Evolutionary conservation across 2,797 vertebrate genomes (phyloP).

Genomic region (Labeo calbasu): DNA sequence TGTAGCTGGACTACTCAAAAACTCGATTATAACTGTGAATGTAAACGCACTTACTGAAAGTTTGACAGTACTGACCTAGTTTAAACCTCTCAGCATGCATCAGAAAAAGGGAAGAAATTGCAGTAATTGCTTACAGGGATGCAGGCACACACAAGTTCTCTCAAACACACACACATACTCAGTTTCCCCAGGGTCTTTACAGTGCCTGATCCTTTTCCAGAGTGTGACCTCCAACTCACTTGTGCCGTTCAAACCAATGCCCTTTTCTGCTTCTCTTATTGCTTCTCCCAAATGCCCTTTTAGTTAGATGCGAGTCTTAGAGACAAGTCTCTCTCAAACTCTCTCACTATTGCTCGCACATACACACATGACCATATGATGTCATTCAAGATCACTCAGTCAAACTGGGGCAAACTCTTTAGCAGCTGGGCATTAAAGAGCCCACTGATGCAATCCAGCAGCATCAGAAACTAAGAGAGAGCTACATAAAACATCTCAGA

Average conservation of each 20-base stretch:
- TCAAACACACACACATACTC: constrained; percentile 7
- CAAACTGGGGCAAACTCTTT: constrained; percentile 34
- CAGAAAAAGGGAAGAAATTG: constrained; percentile 26
- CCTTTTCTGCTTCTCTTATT: not conserved
- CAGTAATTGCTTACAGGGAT: constrained; percentile 37
- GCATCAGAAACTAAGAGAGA: constrained; percentile 11
- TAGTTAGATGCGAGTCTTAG: constrained; percentile 15
- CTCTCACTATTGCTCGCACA: not conserved
- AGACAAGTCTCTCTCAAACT: constrained; percentile 1
- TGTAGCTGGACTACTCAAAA: not conserved
- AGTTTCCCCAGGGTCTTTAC: constrained; percentile 13
- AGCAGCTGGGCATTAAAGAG: constrained; percentile 16
- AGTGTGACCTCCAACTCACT: not conserved
- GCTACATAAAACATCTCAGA: not conserved
- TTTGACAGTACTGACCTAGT: constrained; percentile 47
- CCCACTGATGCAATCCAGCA: constrained; percentile 9
- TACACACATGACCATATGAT: constrained; percentile 4
- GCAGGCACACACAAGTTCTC: constrained; percentile 40
- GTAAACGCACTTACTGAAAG: not conserved
- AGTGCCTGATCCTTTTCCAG: constrained; percentile 19
- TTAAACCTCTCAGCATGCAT: constrained; percentile 39
- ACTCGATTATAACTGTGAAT: not conserved
- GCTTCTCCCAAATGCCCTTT: not conserved
- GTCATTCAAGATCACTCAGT: constrained; percentile 16
- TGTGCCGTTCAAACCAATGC: not conserved